These are phyloP conservation scores for Thumatha senex DNA, from an alignment of 2,888 invertebrate genomes.

Conservation along the genomic window DNA sequence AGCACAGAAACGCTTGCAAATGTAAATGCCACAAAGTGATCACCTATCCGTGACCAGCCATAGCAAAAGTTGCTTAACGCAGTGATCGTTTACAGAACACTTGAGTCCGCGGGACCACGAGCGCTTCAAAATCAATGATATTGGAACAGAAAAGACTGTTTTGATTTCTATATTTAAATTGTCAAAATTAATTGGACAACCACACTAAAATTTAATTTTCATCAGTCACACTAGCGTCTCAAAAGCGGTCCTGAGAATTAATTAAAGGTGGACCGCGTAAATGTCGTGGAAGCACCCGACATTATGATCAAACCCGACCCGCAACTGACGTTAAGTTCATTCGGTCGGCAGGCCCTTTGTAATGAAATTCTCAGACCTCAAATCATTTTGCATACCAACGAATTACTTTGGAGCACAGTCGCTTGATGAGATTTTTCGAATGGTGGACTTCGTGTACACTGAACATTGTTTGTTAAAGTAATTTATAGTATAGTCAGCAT, in stretches of 20 bases:
- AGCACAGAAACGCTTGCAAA: too few species aligned
- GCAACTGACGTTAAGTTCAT: slow-evolving; percentile 41
- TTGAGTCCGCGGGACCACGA: too few species aligned
- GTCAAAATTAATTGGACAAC: not conserved
- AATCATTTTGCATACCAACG: slow-evolving; percentile 21
- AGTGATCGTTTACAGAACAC: too few species aligned
- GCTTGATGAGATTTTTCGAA: slow-evolving; percentile 3
- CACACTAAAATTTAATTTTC: slow-evolving; percentile 18
- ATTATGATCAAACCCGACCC: slow-evolving; percentile 41
- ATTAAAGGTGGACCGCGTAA: slow-evolving; percentile 42
- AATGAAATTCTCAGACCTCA: slow-evolving; percentile 42
- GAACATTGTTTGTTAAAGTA: too few species aligned
- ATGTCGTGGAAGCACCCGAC: slow-evolving; percentile 28
- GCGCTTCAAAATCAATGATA: too few species aligned
- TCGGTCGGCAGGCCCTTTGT: slow-evolving; percentile 34
- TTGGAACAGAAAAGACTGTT: too few species aligned
- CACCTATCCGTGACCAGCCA: too few species aligned
- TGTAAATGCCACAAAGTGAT: too few species aligned
- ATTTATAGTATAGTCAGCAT: too few species aligned
- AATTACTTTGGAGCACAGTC: slow-evolving; percentile 17
- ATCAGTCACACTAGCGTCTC: slow-evolving; percentile 14
- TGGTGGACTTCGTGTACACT: not conserved
- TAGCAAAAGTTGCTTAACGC: too few species aligned
- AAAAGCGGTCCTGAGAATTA: slow-evolving; percentile 38
- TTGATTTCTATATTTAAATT: too few species aligned